phyloP scores from a whole-genome alignment of 2,113 vertebrate species.

The Saccopteryx leptura region DNA sequence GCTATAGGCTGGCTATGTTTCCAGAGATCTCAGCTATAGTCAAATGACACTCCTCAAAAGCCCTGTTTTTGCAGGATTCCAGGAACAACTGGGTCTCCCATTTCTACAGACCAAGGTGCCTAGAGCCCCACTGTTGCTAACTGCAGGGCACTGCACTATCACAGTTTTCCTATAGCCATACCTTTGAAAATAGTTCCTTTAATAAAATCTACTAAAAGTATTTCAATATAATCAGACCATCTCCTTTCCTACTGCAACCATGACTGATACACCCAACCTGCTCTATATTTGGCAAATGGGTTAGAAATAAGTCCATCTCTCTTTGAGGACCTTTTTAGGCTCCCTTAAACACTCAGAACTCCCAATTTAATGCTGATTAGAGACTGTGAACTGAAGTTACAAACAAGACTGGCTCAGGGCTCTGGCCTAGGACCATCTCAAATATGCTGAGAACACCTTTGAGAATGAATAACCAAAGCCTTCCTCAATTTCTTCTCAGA shows the following conservation, averaged over 20 bases:
- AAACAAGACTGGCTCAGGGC: not conserved
- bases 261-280: not conserved
- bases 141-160: too few relatives aligned
- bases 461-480: not conserved
- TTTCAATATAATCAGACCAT: not conserved
- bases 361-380: not conserved
- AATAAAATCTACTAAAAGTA: not conserved
- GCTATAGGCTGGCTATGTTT: not conserved
- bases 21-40: not conserved
- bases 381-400: not conserved
- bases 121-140: not conserved
- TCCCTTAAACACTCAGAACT: constrained; percentile 18
- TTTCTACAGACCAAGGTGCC: not conserved
- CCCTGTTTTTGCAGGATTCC: not conserved
- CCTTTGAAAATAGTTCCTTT: constrained; percentile 20
- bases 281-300: not conserved
- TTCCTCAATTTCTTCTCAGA: constrained; percentile 48
- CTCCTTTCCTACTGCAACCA: not conserved
- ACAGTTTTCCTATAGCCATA: not conserved
- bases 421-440: not conserved
- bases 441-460: not conserved
- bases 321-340: not conserved
- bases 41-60: not conserved
- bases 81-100: not conserved
- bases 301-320: not conserved